phyloP scores from a whole-genome alignment of 2,113 vertebrate genomes.

The Hemibagrus wyckioides region DNA sequence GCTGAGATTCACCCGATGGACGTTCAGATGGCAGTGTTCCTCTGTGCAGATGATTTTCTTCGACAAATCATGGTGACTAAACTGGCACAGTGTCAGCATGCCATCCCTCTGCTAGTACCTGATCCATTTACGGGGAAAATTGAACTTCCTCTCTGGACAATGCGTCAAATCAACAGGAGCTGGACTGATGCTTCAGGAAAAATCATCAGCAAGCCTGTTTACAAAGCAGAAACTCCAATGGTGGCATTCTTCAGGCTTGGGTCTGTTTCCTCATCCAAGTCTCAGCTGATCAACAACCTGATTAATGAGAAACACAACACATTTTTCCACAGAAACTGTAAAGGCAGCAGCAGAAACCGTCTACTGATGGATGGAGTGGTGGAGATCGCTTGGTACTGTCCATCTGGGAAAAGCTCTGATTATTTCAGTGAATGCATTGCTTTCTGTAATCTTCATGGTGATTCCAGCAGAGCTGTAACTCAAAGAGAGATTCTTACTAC shows the following conservation, averaged over 20 bases:
- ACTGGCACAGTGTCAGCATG: slow-evolving; percentile 76
- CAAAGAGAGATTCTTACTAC: slow-evolving; percentile 42
- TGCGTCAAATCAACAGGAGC: slow-evolving; percentile 69
- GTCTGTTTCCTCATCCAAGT: slow-evolving; percentile 73
- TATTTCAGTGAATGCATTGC: slow-evolving; percentile 70
- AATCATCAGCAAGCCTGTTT: slow-evolving; percentile 60
- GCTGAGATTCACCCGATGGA: slow-evolving; percentile 70
- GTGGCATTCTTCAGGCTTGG: slow-evolving; percentile 75
- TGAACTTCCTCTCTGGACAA: slow-evolving; percentile 72
- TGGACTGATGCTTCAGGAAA: slow-evolving; percentile 56
- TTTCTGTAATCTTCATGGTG: slow-evolving; percentile 67
- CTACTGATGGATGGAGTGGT: slow-evolving; percentile 72
- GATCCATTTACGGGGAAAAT: slow-evolving; percentile 57
- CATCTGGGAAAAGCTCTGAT: slow-evolving; percentile 65
- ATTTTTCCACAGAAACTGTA: slow-evolving; percentile 73
- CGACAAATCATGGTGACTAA: slow-evolving; percentile 71
- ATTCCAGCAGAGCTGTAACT: slow-evolving; percentile 45
- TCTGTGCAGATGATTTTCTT: slow-evolving; percentile 73
- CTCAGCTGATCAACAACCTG: slow-evolving; percentile 74
- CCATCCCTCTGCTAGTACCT: slow-evolving; percentile 74
- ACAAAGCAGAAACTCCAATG: slow-evolving; percentile 62
- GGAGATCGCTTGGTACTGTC: slow-evolving; percentile 80
- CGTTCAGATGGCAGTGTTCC: slow-evolving; percentile 76
- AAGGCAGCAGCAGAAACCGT: slow-evolving; percentile 64
- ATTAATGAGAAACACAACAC: slow-evolving; percentile 67